Conservation (phyloP, 2,113 vertebrate genomes). For the Trogon melanurus region DNA sequence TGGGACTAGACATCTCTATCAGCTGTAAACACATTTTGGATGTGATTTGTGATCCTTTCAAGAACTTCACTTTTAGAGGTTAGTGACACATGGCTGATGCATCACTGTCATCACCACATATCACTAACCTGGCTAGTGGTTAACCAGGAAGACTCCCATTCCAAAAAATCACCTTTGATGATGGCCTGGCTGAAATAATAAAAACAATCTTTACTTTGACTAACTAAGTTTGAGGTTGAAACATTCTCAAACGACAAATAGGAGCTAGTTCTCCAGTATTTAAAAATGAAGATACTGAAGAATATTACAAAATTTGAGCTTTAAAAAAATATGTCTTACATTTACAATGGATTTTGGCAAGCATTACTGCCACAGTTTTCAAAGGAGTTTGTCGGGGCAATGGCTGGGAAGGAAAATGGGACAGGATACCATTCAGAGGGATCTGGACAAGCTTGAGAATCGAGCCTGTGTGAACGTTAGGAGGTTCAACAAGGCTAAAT, state of each 20-base stretch:
- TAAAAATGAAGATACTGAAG: neutral
- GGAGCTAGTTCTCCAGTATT: neutral
- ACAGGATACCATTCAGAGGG: neutral
- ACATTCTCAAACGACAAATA: neutral
- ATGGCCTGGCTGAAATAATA: neutral
- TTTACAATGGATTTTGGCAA: neutral
- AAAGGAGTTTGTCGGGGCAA: neutral
- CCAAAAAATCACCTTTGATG: neutral
- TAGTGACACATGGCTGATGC: accelerated
- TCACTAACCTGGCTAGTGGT: neutral
- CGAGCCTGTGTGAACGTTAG: neutral
- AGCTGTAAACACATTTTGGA: neutral
- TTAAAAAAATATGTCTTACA: neutral
- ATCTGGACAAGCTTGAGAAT: neutral
- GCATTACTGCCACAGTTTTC: neutral
- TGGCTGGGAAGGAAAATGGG: neutral
- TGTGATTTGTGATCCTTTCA: neutral
- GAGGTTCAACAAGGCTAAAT: neutral
- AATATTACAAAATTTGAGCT: neutral
- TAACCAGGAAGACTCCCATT: neutral
- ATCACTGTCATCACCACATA: neutral
- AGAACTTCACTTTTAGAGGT: neutral
- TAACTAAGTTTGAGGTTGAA: neutral
- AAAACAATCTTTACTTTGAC: neutral
- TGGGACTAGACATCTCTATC: neutral